Base-by-base conservation (phyloP, 2,888 invertebrate species). In the Poecilus cupreus region DNA sequence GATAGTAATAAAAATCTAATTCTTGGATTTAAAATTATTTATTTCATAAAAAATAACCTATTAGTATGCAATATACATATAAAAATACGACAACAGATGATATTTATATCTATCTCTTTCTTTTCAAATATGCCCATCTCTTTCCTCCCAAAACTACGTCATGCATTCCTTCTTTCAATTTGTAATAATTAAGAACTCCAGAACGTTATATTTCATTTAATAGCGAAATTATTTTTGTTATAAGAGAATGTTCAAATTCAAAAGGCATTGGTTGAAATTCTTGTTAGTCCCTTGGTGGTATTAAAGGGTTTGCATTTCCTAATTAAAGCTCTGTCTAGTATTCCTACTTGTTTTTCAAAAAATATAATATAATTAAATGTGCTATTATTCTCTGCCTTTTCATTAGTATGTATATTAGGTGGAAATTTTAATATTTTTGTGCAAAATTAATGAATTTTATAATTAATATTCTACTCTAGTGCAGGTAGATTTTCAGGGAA, bases 231-330 rank as follows among this genome's bases (percentile, higher is more conserved):
- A n/a, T n/a, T n/a, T n/a, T n/a, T n/a, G n/a, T n/a, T n/a, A n/a
- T 49, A 16, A 49, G 49, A 49, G 49, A 18, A 60, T 26, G 24
- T 26, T 26, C 26, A 60, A 24, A 57, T 57, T 24, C 24, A 24
- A 13, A 22, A 26, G 54, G 20, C 22, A 54, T 26, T 60, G 11
- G 60, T 60, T 60, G 3, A 5, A n/a, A 22, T 60, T 60, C 54
- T 54, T 54, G 18, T 24, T 57, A 68, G 8, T 18, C 20, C 68
- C 39, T 68, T 68, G 68, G 39, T 39, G 39, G 68, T 13, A 68
- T 68, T 68, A 68, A 0, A 39, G 68, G n/a, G n/a, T n/a, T n/a
- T n/a, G n/a, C n/a, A 11, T 5, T 18, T 13, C 16, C 20, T 4
- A 68, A 37, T 68, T 68, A 68, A 18, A 68, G 39, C 39, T 2